Base-by-base conservation (phyloP, 2,113 vertebrate species). In the Pelodiscus sinensis region DNA sequence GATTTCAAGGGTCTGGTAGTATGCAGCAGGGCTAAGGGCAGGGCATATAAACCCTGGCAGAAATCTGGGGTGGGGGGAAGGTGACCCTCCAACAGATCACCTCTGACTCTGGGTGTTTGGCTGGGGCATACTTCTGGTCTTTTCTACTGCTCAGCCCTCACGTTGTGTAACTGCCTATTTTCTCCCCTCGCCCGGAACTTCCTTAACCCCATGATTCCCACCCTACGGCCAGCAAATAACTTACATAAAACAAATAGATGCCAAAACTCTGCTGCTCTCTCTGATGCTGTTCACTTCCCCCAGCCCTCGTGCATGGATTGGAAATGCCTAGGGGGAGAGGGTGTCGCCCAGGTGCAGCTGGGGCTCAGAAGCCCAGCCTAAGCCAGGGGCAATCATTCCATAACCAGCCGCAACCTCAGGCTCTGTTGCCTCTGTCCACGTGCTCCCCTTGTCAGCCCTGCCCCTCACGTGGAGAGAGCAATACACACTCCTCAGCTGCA, bases 301-400 rank as follows among this genome's bases (percentile, higher is more conserved):
- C 55, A 1, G 9, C 75, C 85, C 55, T 27, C 15, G 7, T 14
- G 16, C 18, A 24, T 22, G 9, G 60, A 7, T 21, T 50, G 19
- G 44, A 51, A 80, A 54, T 87, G 90, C 94, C 85, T 71, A 85
- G 82, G 83, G 92, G 14, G 52, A 54, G 50, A 86, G 54, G 38
- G 78, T 0, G 8, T 52, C 79, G 35, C 21, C 18, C 6, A 9
- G 58, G 57, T 10, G 57, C 90, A 92, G 62, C 86, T 86, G 92
- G 24, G 54, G 7, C 0, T 88, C 44, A 71, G 9, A 21, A 82
- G 56, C 18, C 89, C 91, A 93, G 90, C 92, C 91, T 85, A 85
- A 92, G 91, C 93, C 95, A 0, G 29, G 31, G 90, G 95, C 88
- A 58, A 93, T 94, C 85, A n/a, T 79, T 94, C 9, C 58, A 50